A percentile compares a stretch with the other conserved stretches of the same genome.
Evolutionary conservation across 2,888 invertebrate species (phyloP).

Genomic region (Ellobium chinense): DNA sequence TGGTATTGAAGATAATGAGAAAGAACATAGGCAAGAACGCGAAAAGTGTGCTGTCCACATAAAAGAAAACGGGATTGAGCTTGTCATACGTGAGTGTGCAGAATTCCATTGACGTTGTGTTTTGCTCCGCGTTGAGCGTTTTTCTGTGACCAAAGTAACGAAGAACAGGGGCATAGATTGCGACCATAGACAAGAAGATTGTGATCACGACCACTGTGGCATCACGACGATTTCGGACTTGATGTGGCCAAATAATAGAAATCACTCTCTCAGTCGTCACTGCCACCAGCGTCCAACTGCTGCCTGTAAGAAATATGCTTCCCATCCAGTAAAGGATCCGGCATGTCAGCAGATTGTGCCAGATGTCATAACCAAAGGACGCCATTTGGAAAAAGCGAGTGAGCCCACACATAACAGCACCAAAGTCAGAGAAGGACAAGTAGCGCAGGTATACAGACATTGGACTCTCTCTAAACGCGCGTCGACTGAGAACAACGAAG

Average conservation of each 20-base stretch:
- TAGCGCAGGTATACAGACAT: conserved; percentile 5
- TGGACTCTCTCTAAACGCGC: not conserved
- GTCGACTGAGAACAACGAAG: not conserved
- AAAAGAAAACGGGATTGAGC: not conserved
- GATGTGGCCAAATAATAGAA: not conserved
- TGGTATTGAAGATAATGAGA: not conserved
- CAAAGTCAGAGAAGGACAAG: conserved; percentile 2
- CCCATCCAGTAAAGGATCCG: not conserved
- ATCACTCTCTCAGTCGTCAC: conserved; percentile 7
- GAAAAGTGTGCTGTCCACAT: not conserved
- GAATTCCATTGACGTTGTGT: no score
- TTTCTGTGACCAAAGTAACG: not conserved
- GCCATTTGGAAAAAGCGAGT: not conserved
- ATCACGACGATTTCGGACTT: not conserved
- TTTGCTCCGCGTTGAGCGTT: no score
- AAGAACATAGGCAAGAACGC: not conserved
- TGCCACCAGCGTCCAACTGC: conserved; percentile 2
- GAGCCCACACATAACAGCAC: not conserved
- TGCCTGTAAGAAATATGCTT: not conserved
- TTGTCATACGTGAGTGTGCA: not conserved
- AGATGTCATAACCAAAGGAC: not conserved
- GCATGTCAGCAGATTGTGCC: not conserved
- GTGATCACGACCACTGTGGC: not conserved
- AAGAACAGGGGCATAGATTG: not conserved
- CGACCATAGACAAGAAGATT: no score